These are phyloP conservation scores for Simalia tracyae DNA, from an alignment of 2,797 vertebrate genomes.

Conservation along the genomic window DNA sequence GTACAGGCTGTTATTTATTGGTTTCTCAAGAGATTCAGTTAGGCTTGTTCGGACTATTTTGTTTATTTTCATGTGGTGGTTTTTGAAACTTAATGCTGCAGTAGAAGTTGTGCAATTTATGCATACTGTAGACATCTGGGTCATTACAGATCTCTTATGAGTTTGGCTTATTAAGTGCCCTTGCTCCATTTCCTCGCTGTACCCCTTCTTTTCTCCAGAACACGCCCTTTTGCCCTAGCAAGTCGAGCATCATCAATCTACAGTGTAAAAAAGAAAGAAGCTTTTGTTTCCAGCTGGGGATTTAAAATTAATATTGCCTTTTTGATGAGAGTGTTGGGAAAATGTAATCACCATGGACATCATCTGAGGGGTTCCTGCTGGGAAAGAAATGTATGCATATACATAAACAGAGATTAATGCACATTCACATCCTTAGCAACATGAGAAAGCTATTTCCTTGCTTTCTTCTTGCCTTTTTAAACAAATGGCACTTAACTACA, in stretches of 20 bases:
- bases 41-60: conserved; percentile 25
- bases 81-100: conserved; percentile 19
- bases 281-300: conserved; percentile 68
- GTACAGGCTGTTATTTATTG: conserved; percentile 23
- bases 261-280: conserved; percentile 64
- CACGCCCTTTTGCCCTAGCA: conserved; percentile 58
- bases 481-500: conserved; percentile 48
- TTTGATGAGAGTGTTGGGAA: conserved; percentile 52
- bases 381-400: conserved; percentile 44
- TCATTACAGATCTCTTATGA: conserved; percentile 14
- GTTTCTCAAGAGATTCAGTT: not conserved
- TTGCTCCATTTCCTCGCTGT: conserved; percentile 56
- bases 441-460: conserved; percentile 12
- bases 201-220: conserved; percentile 51
- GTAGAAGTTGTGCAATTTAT: conserved; percentile 28
- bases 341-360: conserved; percentile 59
- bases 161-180: conserved; percentile 59
- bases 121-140: conserved; percentile 30
- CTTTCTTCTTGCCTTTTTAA: conserved; percentile 8
- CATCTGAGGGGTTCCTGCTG: conserved; percentile 46
- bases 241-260: conserved; percentile 68
- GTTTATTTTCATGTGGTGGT: conserved; percentile 8
- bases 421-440: conserved; percentile 39
- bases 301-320: conserved; percentile 61
- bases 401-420: conserved; percentile 52